Base-by-base conservation (phyloP, 35 echinoderm and acorn worm genomes). In the Stichopus chloronotus region DNA sequence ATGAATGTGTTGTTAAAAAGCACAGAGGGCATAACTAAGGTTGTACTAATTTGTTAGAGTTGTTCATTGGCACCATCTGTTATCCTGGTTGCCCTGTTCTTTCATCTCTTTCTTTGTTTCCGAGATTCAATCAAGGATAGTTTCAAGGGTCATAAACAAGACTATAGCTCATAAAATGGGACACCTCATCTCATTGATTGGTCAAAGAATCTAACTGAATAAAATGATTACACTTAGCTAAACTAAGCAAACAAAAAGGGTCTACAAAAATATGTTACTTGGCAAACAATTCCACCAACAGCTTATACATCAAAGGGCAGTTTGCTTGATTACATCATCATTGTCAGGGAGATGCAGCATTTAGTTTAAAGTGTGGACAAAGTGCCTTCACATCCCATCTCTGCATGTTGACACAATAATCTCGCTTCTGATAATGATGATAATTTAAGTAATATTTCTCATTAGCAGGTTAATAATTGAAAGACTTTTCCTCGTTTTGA, bases 371-470 rank as follows among this genome's bases (percentile, higher is more conserved):
- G 82, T 85, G 82, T 85, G 82, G 82, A 85, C 82, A 58, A 85
- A 85, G 82, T 85, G 56, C 82, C 82, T 19, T 59, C 58, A 85
- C 82, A 58, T 58, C 82, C 17, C 82, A 7, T 56, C 82, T 85
- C 20, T 56, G 24, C 22, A 58, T 85, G 82, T 85, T 85, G 54
- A 85, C 82, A 58, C 82, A 85, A 85, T 85, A 85, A 85, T 85
- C 82, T 58, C 24, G 54, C 58, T 74, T 59, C 82, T 85, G 82
- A 85, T 85, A 85, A 85, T 56, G 55, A 21, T 16, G 82, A 83
- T 83, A 83, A 83, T 83, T 83, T 83, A 83, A 83, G 80, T 83
- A 83, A 83, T 83, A 83, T 83, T 83, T 83, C 80, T 83, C 80
- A 52, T 83, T 83, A 52, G 55, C 43, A 55, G 80, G 80, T 83